These are phyloP conservation scores for Pristis pectinata DNA, from an alignment of 2,797 vertebrate species.

Conservation along the genomic window DNA sequence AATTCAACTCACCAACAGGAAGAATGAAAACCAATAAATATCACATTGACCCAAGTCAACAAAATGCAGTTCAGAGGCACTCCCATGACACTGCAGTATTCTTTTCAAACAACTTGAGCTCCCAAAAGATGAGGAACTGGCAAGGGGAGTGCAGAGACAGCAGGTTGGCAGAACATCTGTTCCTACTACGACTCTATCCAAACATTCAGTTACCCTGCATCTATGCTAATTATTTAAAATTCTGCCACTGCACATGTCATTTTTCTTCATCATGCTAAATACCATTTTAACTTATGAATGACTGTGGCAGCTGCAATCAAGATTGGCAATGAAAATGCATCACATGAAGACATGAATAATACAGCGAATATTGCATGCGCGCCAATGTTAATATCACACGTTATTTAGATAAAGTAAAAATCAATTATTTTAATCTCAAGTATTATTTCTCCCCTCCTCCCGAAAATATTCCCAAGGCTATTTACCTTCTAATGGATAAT, in stretches of 20 bases:
- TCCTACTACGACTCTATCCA: conserved; percentile 21
- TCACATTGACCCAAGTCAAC: not conserved
- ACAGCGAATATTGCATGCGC: not conserved
- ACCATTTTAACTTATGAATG: conserved; percentile 36
- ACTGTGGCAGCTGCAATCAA: conserved; percentile 30
- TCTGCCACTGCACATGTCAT: conserved; percentile 32
- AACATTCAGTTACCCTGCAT: conserved; percentile 31
- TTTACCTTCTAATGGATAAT: not conserved
- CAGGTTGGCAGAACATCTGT: conserved; percentile 36
- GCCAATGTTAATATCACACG: not conserved
- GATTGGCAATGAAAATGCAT: conserved; percentile 26
- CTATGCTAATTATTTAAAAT: conserved; percentile 33
- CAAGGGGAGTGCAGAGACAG: conserved; percentile 22
- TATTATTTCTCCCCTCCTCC: not conserved
- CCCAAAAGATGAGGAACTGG: conserved; percentile 32
- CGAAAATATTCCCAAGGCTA: not conserved
- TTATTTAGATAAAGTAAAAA: conserved; percentile 11
- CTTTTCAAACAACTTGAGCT: conserved; percentile 13
- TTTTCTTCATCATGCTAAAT: conserved; percentile 34
- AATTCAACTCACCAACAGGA: not conserved
- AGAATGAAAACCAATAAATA: conserved; percentile 30
- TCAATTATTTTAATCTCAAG: conserved; percentile 16
- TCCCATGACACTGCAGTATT: conserved; percentile 2
- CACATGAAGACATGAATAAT: conserved; percentile 7
- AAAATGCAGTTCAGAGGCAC: not conserved